phyloP scores from a whole-genome alignment of 2,888 invertebrate species.

The Spisula subtruncata region DNA sequence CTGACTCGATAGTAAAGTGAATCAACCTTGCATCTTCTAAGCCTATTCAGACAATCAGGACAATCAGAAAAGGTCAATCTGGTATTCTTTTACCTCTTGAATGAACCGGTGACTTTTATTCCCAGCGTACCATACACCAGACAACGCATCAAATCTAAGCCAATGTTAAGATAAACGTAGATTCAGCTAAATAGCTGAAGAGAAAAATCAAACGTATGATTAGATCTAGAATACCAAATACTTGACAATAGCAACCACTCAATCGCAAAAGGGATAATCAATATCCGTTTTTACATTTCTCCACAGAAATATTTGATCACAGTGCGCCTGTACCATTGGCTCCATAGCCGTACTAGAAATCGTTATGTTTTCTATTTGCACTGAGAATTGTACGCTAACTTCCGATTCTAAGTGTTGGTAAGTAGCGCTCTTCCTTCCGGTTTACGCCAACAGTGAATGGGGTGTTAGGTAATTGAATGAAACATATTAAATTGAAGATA shows the following conservation, averaged over 20 bases:
- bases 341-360: neutral
- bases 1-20: too few species aligned
- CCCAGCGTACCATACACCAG: neutral
- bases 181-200: neutral
- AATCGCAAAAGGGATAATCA: neutral
- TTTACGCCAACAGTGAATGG: neutral
- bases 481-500: neutral
- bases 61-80: too few species aligned
- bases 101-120: too few species aligned
- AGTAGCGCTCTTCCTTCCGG: neutral
- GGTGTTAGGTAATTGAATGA: neutral
- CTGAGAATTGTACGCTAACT: neutral
- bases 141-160: neutral
- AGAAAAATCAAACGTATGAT: neutral
- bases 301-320: neutral
- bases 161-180: neutral
- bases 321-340: neutral
- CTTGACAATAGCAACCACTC: neutral
- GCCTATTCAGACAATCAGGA: too few species aligned
- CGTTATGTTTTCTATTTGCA: conserved; percentile 10
- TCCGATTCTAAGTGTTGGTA: neutral
- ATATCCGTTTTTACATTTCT: conserved; percentile 1
- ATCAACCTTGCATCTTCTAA: too few species aligned
- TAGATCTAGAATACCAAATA: neutral
- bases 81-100: too few species aligned